These are phyloP conservation scores for Lethrus apterus DNA, from an alignment of 1,140 invertebrate genomes.

Conservation along the genomic window DNA sequence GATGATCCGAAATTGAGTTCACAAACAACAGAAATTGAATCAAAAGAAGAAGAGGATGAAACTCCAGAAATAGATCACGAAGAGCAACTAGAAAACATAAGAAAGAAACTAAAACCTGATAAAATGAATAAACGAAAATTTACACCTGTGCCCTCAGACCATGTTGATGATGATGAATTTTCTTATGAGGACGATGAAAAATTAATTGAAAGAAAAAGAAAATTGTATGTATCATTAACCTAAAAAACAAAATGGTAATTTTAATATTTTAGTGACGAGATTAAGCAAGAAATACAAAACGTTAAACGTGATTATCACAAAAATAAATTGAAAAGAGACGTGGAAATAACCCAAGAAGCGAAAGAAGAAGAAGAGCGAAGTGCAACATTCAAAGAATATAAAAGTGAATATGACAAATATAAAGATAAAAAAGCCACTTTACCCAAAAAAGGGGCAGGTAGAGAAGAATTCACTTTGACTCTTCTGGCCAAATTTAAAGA, in stretches of 20 bases:
- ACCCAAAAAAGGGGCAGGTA: constrained; percentile 60
- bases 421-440: constrained; percentile 57
- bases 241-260: neutral
- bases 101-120: constrained; percentile 42
- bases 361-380: constrained; percentile 36
- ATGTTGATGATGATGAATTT: constrained; percentile 32
- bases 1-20: constrained; percentile 85
- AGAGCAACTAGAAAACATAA: constrained; percentile 47
- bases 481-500: constrained; percentile 77
- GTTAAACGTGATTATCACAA: constrained; percentile 60
- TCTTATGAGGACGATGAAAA: constrained; percentile 61
- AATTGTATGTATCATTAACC: constrained; percentile 55
- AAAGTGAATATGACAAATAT: constrained; percentile 71
- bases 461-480: constrained; percentile 66
- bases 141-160: constrained; percentile 22
- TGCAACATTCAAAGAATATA: constrained; percentile 64
- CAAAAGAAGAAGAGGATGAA: constrained; percentile 30
- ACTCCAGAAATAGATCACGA: constrained; percentile 43
- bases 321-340: constrained; percentile 55
- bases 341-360: constrained; percentile 42
- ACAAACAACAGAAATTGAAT: constrained; percentile 41
- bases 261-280: constrained; percentile 55
- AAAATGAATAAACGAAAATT: constrained; percentile 20
- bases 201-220: constrained; percentile 55
- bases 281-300: constrained; percentile 66